Base-by-base conservation (phyloP, 2,888 invertebrate genomes). In the Tachystola acroxantha region DNA sequence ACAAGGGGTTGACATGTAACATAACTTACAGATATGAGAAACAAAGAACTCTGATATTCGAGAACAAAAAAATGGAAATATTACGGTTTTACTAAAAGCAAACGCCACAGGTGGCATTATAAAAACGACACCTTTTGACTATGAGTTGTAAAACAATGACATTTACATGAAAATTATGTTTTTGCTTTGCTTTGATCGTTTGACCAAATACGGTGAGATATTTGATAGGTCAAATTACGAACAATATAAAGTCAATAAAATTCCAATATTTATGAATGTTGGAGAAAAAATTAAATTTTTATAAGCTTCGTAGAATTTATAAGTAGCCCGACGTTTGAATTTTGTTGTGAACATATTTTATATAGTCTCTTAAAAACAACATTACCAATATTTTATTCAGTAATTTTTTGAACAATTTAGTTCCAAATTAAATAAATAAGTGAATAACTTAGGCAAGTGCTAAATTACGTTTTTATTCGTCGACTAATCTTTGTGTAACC, bases 81-180 rank as follows among this genome's bases (percentile, higher is more conserved):
- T 66, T 64, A 64, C 50, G 58, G 40, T 57, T 50, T 50, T 40
- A 30, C 57, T 36, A 31, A 56, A 61, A 61, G 59, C 52, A 49
- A 50, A 46, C 78, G 39, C 78, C 38, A 48, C 79, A 72, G 79
- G 79, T 71, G 71, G 72, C 48, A 50, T 61, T 53, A 42, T 53
- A 68, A 65, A 70, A 70, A 64, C 53, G 38, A 61, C 56, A 65
- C 57, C 60, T 61, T 64, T 53, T 52, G 32, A 45, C 42, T 49
- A 20, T 25, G 40, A 46, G 25, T 64, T 52, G 48, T 64, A 62
- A 66, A 65, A 69, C 61, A 64, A 66, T 59, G 56, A 53, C 30
- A 45, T 53, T 49, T 52, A 50, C 45, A 40, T 46, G 36, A 45
- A 53, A 45, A 43, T 51, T 32, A 12, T n/a, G 14, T 49, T 34